Percentiles rank a stretch among this genome's conserved stretches.
Evolutionary conservation across 2,888 invertebrate species (phyloP).

Genomic region (Hydrotaea cyrtoneurina): DNA sequence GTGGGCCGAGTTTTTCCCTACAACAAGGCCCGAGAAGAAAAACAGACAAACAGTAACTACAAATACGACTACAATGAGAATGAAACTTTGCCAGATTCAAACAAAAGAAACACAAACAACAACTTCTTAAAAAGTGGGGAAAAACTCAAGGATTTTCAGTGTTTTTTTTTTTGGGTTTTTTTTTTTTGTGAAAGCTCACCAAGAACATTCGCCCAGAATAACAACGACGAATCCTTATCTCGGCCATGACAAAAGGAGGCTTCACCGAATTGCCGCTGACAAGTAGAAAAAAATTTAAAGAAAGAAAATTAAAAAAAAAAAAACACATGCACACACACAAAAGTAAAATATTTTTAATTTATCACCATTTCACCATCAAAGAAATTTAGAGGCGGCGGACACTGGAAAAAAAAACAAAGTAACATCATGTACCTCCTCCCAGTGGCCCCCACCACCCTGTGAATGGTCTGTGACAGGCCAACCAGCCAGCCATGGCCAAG

Average conservation of each 20-base stretch:
- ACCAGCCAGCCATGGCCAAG: background rate
- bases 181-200: conserved; percentile 24
- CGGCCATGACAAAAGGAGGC: conserved; percentile 52
- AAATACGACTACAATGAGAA: conserved; percentile 1
- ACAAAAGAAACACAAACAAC: conserved; percentile 40
- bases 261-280: conserved; percentile 57
- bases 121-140: conserved; percentile 18
- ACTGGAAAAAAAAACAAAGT: background rate
- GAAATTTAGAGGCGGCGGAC: conserved; percentile 21
- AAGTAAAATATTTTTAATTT: conserved; percentile 65
- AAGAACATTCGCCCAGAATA: conserved; percentile 21
- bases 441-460: background rate
- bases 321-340: conserved; percentile 52
- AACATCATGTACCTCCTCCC: conserved; percentile 17
- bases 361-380: conserved; percentile 58
- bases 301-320: conserved; percentile 67
- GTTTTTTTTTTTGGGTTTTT: no score
- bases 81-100: conserved; percentile 54
- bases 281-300: conserved; percentile 60
- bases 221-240: conserved; percentile 54
- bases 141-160: conserved; percentile 53
- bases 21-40: background rate
- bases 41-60: background rate
- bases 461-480: conserved; percentile 23
- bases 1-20: background rate